Percentiles rank a stretch among this genome's conserved stretches.
Evolutionary conservation across 2,888 invertebrate species (phyloP).

Genomic region (Deilephila porcellus): DNA sequence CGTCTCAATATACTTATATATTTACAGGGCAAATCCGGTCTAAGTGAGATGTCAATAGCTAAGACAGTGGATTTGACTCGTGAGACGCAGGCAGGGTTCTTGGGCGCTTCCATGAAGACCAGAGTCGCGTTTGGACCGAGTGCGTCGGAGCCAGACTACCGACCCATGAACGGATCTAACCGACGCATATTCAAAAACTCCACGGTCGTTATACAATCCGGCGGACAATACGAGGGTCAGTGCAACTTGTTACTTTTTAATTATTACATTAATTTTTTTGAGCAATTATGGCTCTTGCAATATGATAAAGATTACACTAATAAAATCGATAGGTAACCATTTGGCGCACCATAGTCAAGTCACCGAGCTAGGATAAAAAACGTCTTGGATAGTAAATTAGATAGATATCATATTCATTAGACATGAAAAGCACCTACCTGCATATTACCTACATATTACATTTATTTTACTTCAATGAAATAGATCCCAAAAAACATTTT

Average conservation of each 20-base stretch:
- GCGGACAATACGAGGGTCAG: constrained; percentile 94
- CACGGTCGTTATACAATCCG: constrained; percentile 96
- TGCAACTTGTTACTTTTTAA: not conserved
- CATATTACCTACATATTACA: too few relatives aligned
- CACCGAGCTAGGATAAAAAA: too few relatives aligned
- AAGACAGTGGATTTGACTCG: constrained; percentile 89
- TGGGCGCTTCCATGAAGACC: constrained; percentile 93
- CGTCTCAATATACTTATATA: not conserved
- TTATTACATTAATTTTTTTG: not conserved
- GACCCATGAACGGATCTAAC: constrained; percentile 88
- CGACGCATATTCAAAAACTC: constrained; percentile 89
- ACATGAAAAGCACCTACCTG: too few relatives aligned
- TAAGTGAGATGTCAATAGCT: constrained; percentile 90
- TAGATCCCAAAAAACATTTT: not conserved
- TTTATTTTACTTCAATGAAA: too few relatives aligned
- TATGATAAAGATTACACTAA: too few relatives aligned
- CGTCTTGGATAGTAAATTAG: too few relatives aligned
- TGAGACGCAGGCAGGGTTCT: constrained; percentile 88
- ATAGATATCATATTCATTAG: too few relatives aligned
- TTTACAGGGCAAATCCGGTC: constrained; percentile 71
- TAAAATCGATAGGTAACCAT: too few relatives aligned
- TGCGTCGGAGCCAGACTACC: constrained; percentile 95
- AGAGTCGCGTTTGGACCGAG: constrained; percentile 95
- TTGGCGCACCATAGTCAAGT: too few relatives aligned
- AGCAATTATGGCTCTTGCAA: too few relatives aligned